Evolutionary conservation across 2,888 invertebrate genomes (phyloP).

Genomic region (Chaitophorus viminalis): DNA sequence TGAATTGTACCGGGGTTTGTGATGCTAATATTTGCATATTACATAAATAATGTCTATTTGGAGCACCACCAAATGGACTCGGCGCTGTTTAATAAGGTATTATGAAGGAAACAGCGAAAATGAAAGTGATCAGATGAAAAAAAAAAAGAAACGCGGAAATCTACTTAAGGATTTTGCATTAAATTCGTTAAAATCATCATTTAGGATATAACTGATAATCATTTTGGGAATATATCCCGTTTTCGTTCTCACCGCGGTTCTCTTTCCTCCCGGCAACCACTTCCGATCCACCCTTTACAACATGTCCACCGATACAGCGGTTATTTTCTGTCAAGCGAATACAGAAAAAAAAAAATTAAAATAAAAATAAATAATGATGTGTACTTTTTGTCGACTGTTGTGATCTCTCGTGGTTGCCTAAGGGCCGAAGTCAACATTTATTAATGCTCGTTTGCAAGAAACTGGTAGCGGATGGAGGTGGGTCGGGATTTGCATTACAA

Average conservation of each 20-base stretch:
- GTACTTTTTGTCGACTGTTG: slow-evolving; percentile 56
- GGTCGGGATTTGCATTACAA: slow-evolving; percentile 58
- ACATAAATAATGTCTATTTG: slow-evolving; percentile 18
- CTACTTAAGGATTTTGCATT: background rate
- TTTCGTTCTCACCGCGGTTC: slow-evolving; percentile 5
- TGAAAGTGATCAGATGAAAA: slow-evolving; percentile 14
- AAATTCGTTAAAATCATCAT: background rate
- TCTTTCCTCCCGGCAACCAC: background rate
- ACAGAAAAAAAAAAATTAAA: too few species aligned
- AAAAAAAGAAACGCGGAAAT: too few species aligned
- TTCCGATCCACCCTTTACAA: background rate
- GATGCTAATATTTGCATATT: slow-evolving; percentile 39
- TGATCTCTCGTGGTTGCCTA: slow-evolving; percentile 46
- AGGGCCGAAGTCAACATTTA: slow-evolving; percentile 52
- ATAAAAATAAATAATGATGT: slow-evolving; percentile 44
- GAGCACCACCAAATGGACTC: slow-evolving; percentile 7
- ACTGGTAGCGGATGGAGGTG: background rate
- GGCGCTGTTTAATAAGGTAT: slow-evolving; percentile 8
- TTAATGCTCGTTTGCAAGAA: slow-evolving; percentile 49
- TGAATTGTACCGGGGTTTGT: background rate
- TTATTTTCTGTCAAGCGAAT: slow-evolving; percentile 49
- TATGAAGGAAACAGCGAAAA: slow-evolving; percentile 19
- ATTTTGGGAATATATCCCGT: slow-evolving; percentile 36
- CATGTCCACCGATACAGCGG: background rate
- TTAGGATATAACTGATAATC: background rate